Conservation (phyloP, 2,113 vertebrate genomes). For the Nymphicus hollandicus region DNA sequence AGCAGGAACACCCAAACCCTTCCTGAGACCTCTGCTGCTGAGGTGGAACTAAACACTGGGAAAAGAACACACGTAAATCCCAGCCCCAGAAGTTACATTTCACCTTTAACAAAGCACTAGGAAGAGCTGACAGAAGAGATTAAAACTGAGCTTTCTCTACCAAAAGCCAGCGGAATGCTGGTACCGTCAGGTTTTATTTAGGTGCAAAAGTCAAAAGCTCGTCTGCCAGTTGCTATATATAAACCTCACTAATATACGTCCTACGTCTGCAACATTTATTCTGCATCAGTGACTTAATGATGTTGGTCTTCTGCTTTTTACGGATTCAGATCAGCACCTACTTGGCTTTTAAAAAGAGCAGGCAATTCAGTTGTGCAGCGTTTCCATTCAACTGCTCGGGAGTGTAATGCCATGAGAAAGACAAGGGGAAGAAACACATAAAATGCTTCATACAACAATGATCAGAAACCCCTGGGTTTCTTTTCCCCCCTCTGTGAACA, state of each 20-base stretch:
- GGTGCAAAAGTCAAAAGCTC: conserved; percentile 19
- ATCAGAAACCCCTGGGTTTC: conserved; percentile 31
- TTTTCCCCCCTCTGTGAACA: neutral
- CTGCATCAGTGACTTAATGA: neutral
- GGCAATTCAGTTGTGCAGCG: neutral
- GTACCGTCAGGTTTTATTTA: neutral
- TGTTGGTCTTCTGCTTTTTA: conserved; percentile 31
- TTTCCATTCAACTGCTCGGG: conserved; percentile 17
- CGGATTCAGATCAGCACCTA: conserved; percentile 13
- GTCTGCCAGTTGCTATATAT: neutral
- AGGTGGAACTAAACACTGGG: neutral
- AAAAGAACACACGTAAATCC: neutral
- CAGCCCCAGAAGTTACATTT: neutral
- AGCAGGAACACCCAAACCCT: too few species aligned
- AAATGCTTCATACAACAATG: conserved; percentile 26
- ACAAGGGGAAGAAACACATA: conserved; percentile 17
- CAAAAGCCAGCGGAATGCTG: neutral
- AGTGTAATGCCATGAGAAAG: neutral
- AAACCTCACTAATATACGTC: neutral
- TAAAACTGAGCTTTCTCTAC: neutral
- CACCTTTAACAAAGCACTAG: neutral
- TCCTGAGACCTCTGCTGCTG: neutral
- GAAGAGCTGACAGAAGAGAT: neutral
- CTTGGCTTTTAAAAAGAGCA: neutral
- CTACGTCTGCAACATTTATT: neutral